Conservation (phyloP, 2,113 vertebrate genomes). For the Epinephelus lanceolatus region DNA sequence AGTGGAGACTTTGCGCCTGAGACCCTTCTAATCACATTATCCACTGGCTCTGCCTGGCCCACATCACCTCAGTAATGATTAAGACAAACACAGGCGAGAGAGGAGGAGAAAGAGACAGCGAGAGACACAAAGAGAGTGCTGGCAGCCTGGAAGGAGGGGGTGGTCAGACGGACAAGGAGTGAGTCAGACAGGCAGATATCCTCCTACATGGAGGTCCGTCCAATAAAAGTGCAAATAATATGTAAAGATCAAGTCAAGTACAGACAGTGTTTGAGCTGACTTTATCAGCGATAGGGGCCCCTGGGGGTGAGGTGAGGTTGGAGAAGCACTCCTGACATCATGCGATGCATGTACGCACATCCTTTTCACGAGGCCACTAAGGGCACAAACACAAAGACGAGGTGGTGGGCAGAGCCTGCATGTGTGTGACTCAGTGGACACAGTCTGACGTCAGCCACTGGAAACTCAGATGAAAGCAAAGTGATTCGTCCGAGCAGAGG, state of each 20-base stretch:
- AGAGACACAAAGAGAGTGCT: constrained; percentile 70
- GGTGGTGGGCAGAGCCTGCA: constrained; percentile 56
- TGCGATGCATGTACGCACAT: constrained; percentile 29
- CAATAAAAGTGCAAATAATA: constrained; percentile 69
- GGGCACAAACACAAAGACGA: constrained; percentile 53
- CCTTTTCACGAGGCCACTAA: constrained; percentile 54
- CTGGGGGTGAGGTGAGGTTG: constrained; percentile 56
- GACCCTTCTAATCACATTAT: constrained; percentile 74
- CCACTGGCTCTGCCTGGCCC: constrained; percentile 56
- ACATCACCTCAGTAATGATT: constrained; percentile 73
- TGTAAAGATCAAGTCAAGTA: constrained; percentile 45
- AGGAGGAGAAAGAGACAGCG: constrained; percentile 48
- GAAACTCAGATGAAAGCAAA: constrained; percentile 68
- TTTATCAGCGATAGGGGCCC: constrained; percentile 57
- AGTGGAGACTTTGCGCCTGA: constrained; percentile 54
- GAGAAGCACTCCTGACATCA: constrained; percentile 70
- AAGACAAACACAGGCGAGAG: constrained; percentile 65
- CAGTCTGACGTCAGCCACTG: constrained; percentile 70
- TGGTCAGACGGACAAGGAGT: constrained; percentile 79
- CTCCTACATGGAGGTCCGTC: constrained; percentile 74
- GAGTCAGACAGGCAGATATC: constrained; percentile 76
- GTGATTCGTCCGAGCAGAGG: constrained; percentile 43
- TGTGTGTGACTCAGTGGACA: constrained; percentile 72
- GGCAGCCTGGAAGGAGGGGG: constrained; percentile 70
- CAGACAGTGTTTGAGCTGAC: constrained; percentile 23